These are phyloP conservation scores for Chelonia mydas DNA, from an alignment of 2,797 vertebrate genomes.

Conservation along the genomic window DNA sequence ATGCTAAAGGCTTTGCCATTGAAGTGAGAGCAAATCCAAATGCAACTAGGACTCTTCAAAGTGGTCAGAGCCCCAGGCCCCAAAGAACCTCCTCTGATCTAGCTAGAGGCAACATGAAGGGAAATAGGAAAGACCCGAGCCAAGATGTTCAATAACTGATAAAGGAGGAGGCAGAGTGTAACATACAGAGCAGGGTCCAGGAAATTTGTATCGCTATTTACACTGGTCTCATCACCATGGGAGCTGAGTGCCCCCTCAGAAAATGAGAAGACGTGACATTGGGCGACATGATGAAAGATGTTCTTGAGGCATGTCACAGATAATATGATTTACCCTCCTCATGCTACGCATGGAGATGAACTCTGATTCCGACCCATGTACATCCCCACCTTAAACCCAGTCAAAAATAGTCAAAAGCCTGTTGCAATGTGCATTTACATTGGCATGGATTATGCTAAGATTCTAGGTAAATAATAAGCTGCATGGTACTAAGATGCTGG, in stretches of 20 bases:
- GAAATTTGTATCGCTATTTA: slow-evolving; percentile 29
- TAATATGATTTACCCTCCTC: neutral
- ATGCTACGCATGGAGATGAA: neutral
- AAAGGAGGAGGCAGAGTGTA: neutral
- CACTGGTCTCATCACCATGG: slow-evolving; percentile 1
- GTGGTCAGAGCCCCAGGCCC: neutral
- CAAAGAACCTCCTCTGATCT: neutral
- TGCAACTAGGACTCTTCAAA: neutral
- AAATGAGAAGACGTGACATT: neutral
- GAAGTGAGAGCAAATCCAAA: slow-evolving; percentile 12
- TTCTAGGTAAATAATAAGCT: neutral
- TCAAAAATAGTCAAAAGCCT: neutral
- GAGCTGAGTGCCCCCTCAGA: neutral
- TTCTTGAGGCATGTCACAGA: neutral
- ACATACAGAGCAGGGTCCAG: neutral
- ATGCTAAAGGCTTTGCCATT: slow-evolving; percentile 43
- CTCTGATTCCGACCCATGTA: neutral
- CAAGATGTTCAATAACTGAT: neutral
- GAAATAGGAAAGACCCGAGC: neutral
- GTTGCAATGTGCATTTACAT: neutral
- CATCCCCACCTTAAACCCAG: neutral
- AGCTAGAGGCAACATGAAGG: neutral
- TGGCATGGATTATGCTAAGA: neutral
- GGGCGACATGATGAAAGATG: neutral
- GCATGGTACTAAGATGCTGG: neutral